Evolutionary conservation across 2,113 vertebrate genomes (phyloP), one percentile per base, ranked within the genome.

Genomic region (Peromyscus californicus): DNA sequence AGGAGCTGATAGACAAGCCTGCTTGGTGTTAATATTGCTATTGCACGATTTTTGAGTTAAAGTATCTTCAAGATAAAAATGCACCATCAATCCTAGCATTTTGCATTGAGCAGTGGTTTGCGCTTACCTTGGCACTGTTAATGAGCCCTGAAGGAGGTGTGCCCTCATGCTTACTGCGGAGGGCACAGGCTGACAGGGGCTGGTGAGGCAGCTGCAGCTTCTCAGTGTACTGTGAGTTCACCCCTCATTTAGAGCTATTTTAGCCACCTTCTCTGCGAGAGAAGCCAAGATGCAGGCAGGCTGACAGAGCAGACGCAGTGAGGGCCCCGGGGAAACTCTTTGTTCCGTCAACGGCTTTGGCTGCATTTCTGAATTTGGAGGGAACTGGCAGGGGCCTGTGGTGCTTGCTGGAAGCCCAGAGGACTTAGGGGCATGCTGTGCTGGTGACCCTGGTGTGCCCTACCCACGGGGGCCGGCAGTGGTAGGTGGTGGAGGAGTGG

Each of bases 11-110:
- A 85, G 80, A 88, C 45, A 93, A 72, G 86, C n/a, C 3, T n/a
- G 57, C 39, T 72, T 59, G 22, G 59, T 33, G 24, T 63, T 89
- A 95, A 51, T 54, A 45, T 80, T 45, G n/a, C n/a, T 54, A 45
- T 82, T 54, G n/a, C n/a, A 11, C 78, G 63, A 63, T 82, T 96
- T 96, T 89, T 89, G 91, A 84, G 69, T 90, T 70, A 92, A 88
- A 92, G 24, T 70, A 51, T 93, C 29, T 91, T 94, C 45, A 72
- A 82, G 90, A 76, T 96, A 61, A 84, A 93, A 39, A 75, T 22
- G 61, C n/a, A 39, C 78, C 76, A 48, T 82, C 79, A 92, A 94
- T 76, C 90, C 57, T 9, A 67, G 57, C 7, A n/a, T 61, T 92
- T 80, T 26, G 45, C 78, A 26, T n/a, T 76, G 90, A 42, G 39